Conservation (phyloP, 2,888 invertebrate genomes). For the Mallateleia sp. region DNA sequence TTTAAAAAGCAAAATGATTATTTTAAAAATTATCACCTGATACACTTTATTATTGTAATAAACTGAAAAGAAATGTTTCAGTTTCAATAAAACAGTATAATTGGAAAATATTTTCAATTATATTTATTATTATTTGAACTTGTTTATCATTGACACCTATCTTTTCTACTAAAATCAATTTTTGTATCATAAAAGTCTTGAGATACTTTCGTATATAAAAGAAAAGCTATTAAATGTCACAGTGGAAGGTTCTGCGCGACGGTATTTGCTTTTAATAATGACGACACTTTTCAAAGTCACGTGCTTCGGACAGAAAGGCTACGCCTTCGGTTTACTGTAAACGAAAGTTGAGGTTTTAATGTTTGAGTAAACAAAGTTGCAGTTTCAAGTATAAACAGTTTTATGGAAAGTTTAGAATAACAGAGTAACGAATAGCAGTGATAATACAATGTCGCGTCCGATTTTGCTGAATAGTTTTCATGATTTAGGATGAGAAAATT, state of each 20-base stretch:
- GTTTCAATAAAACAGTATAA: too few species aligned
- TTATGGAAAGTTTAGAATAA: slow-evolving; percentile 45
- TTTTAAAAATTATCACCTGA: too few species aligned
- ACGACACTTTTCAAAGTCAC: slow-evolving; percentile 41
- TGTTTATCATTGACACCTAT: too few species aligned
- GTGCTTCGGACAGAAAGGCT: slow-evolving; percentile 1
- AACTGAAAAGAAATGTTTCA: too few species aligned
- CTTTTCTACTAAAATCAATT: too few species aligned
- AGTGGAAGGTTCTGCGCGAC: not conserved
- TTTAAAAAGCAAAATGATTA: too few species aligned
- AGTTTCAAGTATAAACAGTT: slow-evolving; percentile 37
- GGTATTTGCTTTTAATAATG: slow-evolving; percentile 27
- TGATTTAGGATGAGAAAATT: slow-evolving; percentile 18
- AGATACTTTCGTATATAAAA: too few species aligned
- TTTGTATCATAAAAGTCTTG: too few species aligned
- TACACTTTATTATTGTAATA: too few species aligned
- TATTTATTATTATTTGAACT: too few species aligned
- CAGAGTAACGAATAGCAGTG: slow-evolving; percentile 28
- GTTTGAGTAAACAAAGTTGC: slow-evolving; percentile 45
- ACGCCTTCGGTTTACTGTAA: slow-evolving; percentile 25
- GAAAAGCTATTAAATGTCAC: not conserved
- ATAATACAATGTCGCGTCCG: slow-evolving; percentile 22
- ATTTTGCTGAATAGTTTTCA: slow-evolving; percentile 25
- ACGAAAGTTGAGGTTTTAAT: slow-evolving; percentile 37
- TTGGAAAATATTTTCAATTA: too few species aligned